Percentiles rank a stretch among this genome's conserved stretches.
Conservation (phyloP, 2,888 invertebrate genomes). For the Euplagia quadripunctaria region DNA sequence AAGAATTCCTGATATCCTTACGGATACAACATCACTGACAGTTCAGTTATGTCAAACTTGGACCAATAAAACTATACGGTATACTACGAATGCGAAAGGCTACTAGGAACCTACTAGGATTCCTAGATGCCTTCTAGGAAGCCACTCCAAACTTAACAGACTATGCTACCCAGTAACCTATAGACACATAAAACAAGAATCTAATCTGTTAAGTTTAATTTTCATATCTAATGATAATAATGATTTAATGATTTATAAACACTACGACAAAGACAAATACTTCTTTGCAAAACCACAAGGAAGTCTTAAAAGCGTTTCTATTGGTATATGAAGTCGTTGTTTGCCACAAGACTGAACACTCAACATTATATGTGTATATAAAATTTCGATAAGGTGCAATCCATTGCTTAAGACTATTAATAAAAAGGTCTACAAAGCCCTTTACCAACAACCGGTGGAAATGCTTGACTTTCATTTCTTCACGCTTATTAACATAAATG, state of each 20-base stretch:
- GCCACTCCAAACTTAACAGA: no score
- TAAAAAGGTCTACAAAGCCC: not conserved
- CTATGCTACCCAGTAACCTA: not conserved
- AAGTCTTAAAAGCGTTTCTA: not conserved
- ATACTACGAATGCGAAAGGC: not conserved
- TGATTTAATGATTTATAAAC: no score
- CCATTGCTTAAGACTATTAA: not conserved
- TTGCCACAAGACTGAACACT: not conserved
- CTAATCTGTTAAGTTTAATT: no score
- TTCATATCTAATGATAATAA: no score
- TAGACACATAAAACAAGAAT: not conserved
- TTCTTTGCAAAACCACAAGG: not conserved
- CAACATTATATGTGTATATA: not conserved
- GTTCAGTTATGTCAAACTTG: not conserved
- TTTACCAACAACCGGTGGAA: conserved; percentile 11
- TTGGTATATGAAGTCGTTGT: not conserved
- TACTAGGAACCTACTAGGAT: not conserved
- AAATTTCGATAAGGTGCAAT: not conserved
- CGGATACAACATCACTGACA: not conserved
- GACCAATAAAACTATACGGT: not conserved
- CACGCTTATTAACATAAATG: conserved; percentile 12
- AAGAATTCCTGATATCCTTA: not conserved
- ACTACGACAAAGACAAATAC: no score
- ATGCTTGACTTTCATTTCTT: conserved; percentile 41
- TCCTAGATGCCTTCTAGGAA: not conserved